Evolutionary conservation across 1,140 invertebrate species (phyloP), one percentile per base, ranked within the genome.

Genomic region (Drosophila setifemur): DNA sequence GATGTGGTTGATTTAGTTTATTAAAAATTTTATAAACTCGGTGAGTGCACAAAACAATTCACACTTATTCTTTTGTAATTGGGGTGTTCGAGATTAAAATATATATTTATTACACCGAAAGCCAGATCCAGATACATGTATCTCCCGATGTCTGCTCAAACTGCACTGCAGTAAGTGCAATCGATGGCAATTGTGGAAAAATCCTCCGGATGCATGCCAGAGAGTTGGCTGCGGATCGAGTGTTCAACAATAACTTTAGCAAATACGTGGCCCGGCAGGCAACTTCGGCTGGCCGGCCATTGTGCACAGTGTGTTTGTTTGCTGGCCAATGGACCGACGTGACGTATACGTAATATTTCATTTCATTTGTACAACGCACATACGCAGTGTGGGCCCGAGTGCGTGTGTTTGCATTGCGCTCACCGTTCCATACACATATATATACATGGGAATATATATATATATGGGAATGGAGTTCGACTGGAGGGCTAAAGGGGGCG

Each of bases 301-400:
- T 78, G 75, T 78, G 47, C 26, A n/a, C 26, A 33, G 72, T 61
- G 49, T 72, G 42, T 72, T 73, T 72, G 57, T 55, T 49, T 47
- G 44, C 68, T 76, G 55, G 78, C 78, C 74, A 81, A 77, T 83
- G 77, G 78, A 73, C 77, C 79, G 69, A 61, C 48, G 60, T 86
- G 81, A 72, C 79, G 79, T 85, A 81, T 75, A 85, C 79, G 75
- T 75, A 75, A 85, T 85, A 85, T 85, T 86, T 85, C 81, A 85
- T 85, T 85, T 83, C 73, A 73, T 78, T 78, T 83, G 68, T 37
- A 58, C 75, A 63, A 79, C 73, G 45, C 67, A 48, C 48, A 50
- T 37, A 61, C 64, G 37, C 28, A 35, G 29, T 7, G 11, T 29
- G 47, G 6, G 54, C n/a, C 29, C 29, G 57, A 18, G 29, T 58